phyloP scores from a whole-genome alignment of 1,140 invertebrate species.

The Fopius arisanus region DNA sequence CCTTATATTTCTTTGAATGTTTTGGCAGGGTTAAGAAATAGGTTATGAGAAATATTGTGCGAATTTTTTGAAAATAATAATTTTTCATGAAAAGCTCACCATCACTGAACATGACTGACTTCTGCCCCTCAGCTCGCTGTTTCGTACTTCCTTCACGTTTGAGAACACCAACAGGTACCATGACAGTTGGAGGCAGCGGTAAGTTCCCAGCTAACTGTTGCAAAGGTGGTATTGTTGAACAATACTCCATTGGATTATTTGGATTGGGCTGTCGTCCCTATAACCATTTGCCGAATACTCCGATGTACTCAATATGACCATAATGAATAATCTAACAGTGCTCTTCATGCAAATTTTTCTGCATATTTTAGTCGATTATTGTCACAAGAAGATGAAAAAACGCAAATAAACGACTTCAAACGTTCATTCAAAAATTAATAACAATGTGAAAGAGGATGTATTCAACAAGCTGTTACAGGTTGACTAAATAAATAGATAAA shows the following conservation, averaged over 20 bases:
- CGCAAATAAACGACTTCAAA: background rate
- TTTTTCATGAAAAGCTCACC: slow-evolving; percentile 63
- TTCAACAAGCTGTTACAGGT: slow-evolving; percentile 64
- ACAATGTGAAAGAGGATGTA: slow-evolving; percentile 50
- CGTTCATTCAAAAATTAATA: slow-evolving; percentile 11
- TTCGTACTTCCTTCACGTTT: slow-evolving; percentile 74
- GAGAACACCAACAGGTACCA: slow-evolving; percentile 86
- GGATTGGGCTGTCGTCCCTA: slow-evolving; percentile 76
- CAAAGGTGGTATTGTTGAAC: slow-evolving; percentile 83
- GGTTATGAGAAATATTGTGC: background rate
- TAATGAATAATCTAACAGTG: background rate
- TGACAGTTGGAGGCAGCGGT: slow-evolving; percentile 75
- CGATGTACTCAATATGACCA: slow-evolving; percentile 51
- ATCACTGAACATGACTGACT: slow-evolving; percentile 91
- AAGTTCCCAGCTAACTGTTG: slow-evolving; percentile 72
- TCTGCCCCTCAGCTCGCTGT: slow-evolving; percentile 69
- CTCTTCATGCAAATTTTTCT: background rate
- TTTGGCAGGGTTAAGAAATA: no score
- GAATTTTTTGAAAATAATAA: background rate
- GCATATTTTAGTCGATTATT: background rate
- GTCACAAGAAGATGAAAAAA: slow-evolving; percentile 32
- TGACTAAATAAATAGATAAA: slow-evolving; percentile 16
- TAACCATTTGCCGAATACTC: slow-evolving; percentile 66
- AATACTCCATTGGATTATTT: slow-evolving; percentile 91
- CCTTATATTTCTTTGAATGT: no score